Base-by-base conservation (phyloP, 2,797 vertebrate genomes). In the Carcharodon carcharias region DNA sequence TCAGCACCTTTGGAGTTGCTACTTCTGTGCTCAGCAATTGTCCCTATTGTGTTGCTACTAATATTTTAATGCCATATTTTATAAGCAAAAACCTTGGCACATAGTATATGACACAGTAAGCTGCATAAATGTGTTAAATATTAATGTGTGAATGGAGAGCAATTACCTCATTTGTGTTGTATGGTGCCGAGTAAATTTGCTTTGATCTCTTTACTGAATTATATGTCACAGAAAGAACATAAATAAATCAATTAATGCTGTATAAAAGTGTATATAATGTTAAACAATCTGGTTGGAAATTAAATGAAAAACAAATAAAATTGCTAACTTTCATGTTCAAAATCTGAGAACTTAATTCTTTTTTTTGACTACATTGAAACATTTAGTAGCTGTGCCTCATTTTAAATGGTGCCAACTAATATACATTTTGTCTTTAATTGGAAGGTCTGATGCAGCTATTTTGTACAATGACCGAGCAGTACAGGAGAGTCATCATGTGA, bases 381-480 rank as follows among this genome's bases (percentile, higher is more conserved):
- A 50, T 67, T 35, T 18, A 58, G 89, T 35, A 21, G 58, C 56
- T 14, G 14, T 95, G 28, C 73, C 28, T 77, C 45, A 77, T 26
- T 35, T 56, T 56, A 35, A 71, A 12, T 69, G 23, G 63, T 95
- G 40, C 54, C 7, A 50, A 56, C 40, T 93, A 67, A 93, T 28
- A 67, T 28, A 45, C 40, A n/a, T 63, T 80, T 96, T 88, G 0
- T 96, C 40, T 96, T 4, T 96, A 97, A 69, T 96, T 82, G 97
- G 96, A 98, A 99, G 99, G 97, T 99, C 99, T 69, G 99, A 99
- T 97, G 97, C 98, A 95, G 99, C 99, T 56, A 98, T 99, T 97
- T 97, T 99, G 21, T 99, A 99, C 97, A 99, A 99, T 14, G 99
- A 99, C 96, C 98, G 98, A 0, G 98, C 99, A 21, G 99, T 99